Base-by-base conservation (phyloP, 2,888 invertebrate genomes). In the Plusia festucae region DNA sequence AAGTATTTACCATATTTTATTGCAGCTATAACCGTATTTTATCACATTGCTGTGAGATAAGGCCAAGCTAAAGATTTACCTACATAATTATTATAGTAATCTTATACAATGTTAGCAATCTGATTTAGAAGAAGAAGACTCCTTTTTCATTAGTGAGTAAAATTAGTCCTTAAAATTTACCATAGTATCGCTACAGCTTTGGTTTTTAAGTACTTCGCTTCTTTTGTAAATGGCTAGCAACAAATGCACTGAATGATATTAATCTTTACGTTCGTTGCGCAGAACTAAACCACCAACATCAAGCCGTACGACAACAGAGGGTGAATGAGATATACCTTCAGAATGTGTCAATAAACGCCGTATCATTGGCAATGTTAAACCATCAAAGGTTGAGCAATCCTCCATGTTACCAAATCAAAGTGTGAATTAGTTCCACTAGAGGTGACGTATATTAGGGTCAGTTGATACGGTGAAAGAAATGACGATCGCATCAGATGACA, bases 1-100 rank as follows among this genome's bases (percentile, higher is more conserved):
- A 34, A 40, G 40, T 40, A n/a, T 40, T n/a, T 40, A n/a, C 40
- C 40, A n/a, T 40, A n/a, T 40, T 40, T 40, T 40, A 40, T 40
- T 40, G 40, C 40, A 5, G 40, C n/a, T 40, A 40, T 40, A 40
- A n/a, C n/a, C n/a, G 40, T n/a, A 2, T 40, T 40, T 40, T 40
- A 40, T 40, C 40, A 6, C 13, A 40, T 40, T 15, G n/a, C 40
- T 40, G 2, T 40, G n/a, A n/a, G n/a, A 40, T 40, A 40, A 40
- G n/a, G 40, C n/a, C 6, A n/a, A 40, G n/a, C 7, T 7, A n/a
- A 15, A 40, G 5, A 40, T n/a, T 40, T 40, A 40, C n/a, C 40
- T 15, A 7, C n/a, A n/a, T 30, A 8, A 30, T 30, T 40, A 30
- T 30, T 40, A 40, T n/a, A n/a, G 5, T 40, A 40, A 40, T 40